Evolutionary conservation across 2,888 invertebrate species (phyloP), one percentile per base, ranked within the genome.

Genomic region (Salpingus planirostris): DNA sequence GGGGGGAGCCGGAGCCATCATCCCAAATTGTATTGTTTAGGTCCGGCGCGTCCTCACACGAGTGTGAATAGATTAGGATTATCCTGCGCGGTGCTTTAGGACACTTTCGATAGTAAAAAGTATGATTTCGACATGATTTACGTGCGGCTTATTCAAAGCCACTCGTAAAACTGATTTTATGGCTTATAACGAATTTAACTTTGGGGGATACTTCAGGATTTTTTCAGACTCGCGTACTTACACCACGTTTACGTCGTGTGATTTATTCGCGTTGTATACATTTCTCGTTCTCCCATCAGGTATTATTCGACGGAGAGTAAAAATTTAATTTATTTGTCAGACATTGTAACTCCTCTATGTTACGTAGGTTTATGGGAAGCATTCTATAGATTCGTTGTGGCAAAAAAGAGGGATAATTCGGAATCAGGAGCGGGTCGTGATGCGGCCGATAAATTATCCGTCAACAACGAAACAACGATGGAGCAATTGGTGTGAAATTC

Each of bases 401-500:
- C 47, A 57, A 57, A 56, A 54, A 55, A 56, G 42, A 50, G 42
- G n/a, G 55, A 58, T 58, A 57, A 59, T 58, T 55, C 45, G 49
- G 49, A 54, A 55, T 57, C 54, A 49, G 49, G 50, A 52, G 47
- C 45, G 44, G 42, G 31, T 43, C 49, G 44, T 56, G 57, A 59
- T 57, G 56, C 40, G 37, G 18, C 40, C 54, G 41, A 60, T 61
- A 61, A 61, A 60, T 60, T 59, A 46, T 46, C 47, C 49, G 52
- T 49, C 52, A 54, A 55, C 51, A 54, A 47, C 54, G 52, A 55
- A 56, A 56, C 55, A 59, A 55, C 57, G 57, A 59, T 57, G 50
- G 53, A 48, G 56, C 58, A 60, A 60, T 61, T 57, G 60, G 62
- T 60, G 62, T 60, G 59, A 62, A 62, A 62, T 60, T 61, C 60